phyloP scores from a whole-genome alignment of 2,113 vertebrate genomes.

The Hoplias malabaricus region DNA sequence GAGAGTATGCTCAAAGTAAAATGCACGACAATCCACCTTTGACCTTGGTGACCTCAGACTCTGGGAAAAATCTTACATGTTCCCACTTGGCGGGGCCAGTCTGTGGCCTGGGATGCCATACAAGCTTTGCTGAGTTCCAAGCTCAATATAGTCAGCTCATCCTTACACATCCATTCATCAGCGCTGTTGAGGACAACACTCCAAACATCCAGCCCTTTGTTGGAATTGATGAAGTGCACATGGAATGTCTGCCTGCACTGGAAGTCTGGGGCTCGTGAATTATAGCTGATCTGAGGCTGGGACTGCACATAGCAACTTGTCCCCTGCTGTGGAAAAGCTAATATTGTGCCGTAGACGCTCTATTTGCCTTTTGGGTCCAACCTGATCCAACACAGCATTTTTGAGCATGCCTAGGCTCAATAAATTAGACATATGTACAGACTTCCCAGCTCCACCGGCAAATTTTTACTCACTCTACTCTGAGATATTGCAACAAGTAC shows the following conservation, averaged over 20 bases:
- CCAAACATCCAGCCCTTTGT: conserved; percentile 22
- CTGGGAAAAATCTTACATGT: conserved; percentile 1
- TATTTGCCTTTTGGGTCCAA: background rate
- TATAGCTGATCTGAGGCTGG: conserved; percentile 9
- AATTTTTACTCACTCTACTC: conserved; percentile 9
- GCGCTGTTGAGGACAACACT: conserved; percentile 34
- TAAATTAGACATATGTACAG: conserved; percentile 25
- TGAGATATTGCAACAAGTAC: background rate
- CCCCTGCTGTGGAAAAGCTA: conserved; percentile 48
- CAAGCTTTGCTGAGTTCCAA: conserved; percentile 27
- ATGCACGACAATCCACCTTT: conserved; percentile 23
- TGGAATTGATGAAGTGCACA: conserved; percentile 5
- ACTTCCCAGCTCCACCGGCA: conserved; percentile 16
- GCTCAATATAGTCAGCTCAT: conserved; percentile 31
- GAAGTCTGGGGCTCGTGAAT: conserved; percentile 36
- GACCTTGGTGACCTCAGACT: conserved; percentile 20
- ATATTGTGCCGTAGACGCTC: conserved; percentile 37
- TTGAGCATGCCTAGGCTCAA: background rate
- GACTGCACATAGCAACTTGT: conserved; percentile 36
- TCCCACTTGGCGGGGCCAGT: conserved; percentile 16
- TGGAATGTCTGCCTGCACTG: conserved; percentile 10
- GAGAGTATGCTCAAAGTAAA: conserved; percentile 7
- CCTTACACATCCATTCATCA: conserved; percentile 50
- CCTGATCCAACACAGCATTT: background rate
- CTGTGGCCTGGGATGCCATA: conserved; percentile 17